Base-by-base conservation (phyloP, 1,140 invertebrate species). In the Drosophila varians region DNA sequence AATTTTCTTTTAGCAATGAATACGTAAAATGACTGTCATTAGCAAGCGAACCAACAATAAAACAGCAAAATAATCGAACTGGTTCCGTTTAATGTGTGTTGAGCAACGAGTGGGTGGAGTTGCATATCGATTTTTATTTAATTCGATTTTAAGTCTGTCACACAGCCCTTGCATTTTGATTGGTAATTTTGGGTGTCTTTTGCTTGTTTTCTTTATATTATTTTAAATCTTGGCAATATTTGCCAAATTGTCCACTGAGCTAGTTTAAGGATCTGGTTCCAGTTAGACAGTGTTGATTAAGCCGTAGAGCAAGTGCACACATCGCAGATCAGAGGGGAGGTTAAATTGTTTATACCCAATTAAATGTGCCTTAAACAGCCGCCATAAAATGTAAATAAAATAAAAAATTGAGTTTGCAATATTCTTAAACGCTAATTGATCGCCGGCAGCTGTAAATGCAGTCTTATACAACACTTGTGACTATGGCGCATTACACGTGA, bases 21-120 rank as follows among this genome's bases (percentile, higher is more conserved):
- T 74, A 64, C 71, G 71, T 74, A 74, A 74, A 74, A 74, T 74
- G 69, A 74, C 57, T 64, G 71, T 74, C 62, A 66, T 66, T 66
- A 66, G 62, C 40, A 66, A 26, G 46, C 38, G 70, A 74, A 74
- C 60, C 60, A 73, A 74, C 52, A 71, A 60, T 71, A 72, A 71
- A 58, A 53, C 45, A 49, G 43, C 51, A 46, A 19, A 51, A 47
- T 65, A n/a, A 73, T 74, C 70, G 71, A 74, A 73, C 71, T 43
- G 42, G 58, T 57, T 57, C 57, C 21, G 23, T 4, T 16, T 0
- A 14, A 8, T 5, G 6, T 55, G 70, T 64, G 49, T 26, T 73
- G 45, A 12, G 5, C 5, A 66, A 66, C 7, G 12, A 0, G 28
- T 12, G 21, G 7, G 36, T 8, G 36, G 45, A 12, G n/a, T 11